A percentile compares a stretch with the other conserved stretches of the same genome.
Evolutionary conservation across 2,113 vertebrate genomes (phyloP).

Genomic region (Vicugna pacos): DNA sequence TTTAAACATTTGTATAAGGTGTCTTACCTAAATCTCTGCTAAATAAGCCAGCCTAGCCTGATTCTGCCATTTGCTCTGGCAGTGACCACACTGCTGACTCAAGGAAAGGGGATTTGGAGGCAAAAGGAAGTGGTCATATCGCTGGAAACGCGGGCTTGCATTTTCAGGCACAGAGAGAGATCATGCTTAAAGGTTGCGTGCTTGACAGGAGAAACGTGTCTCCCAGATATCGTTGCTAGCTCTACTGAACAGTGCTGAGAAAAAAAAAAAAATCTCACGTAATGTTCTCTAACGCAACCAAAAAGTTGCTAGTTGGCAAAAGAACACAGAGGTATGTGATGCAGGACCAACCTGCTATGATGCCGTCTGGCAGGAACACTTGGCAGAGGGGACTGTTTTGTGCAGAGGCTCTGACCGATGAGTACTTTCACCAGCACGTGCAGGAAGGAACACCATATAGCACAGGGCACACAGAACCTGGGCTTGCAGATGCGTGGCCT

Average conservation of each 20-base stretch:
- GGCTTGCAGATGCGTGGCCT: accelerated
- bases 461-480: not conserved
- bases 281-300: constrained; percentile 46
- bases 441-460: not conserved
- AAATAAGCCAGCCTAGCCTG: not conserved
- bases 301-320: constrained; percentile 6
- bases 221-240: not conserved
- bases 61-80: not conserved
- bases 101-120: not conserved
- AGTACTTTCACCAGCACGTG: not conserved
- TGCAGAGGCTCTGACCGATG: not conserved
- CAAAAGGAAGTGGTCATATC: not conserved
- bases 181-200: not conserved
- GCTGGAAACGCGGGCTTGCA: not conserved
- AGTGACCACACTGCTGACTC: not conserved
- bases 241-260: not conserved
- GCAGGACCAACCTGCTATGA: not conserved
- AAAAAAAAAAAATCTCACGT: not conserved
- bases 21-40: constrained; percentile 22
- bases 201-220: not conserved
- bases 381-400: not conserved
- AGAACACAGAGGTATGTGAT: not conserved
- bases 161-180: not conserved
- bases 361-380: not conserved
- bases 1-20: constrained; percentile 35